These are phyloP conservation scores for Macaria liturata DNA, from an alignment of 2,888 invertebrate species.

Conservation along the genomic window DNA sequence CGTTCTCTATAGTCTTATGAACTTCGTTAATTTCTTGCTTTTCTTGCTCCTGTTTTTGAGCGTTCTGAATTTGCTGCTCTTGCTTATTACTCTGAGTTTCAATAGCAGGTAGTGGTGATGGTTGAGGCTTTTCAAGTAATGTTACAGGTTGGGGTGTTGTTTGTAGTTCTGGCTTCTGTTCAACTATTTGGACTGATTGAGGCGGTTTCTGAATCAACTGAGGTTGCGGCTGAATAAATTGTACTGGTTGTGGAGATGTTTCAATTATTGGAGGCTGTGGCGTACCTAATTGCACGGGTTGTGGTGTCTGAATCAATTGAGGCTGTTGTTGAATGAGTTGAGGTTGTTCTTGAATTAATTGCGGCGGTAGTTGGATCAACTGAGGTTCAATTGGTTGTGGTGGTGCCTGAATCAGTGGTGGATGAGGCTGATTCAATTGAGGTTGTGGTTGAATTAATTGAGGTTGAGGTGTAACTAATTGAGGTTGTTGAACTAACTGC, in stretches of 20 bases:
- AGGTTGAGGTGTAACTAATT: constrained; percentile 5
- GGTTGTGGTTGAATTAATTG: constrained; percentile 11
- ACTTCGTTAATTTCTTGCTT: constrained; percentile 6
- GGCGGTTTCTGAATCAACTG: background rate
- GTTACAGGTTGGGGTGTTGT: too few species aligned
- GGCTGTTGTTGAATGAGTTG: constrained; percentile 2
- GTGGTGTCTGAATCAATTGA: background rate
- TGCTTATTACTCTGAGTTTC: constrained; percentile 6
- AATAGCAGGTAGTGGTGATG: constrained; percentile 7
- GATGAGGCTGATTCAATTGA: background rate
- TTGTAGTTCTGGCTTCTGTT: background rate
- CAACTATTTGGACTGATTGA: background rate
- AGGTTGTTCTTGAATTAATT: background rate
- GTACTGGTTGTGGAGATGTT: background rate
- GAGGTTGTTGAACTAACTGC: background rate
- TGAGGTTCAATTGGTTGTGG: background rate
- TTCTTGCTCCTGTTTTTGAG: constrained; percentile 17
- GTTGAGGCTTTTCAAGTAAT: background rate
- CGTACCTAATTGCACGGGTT: background rate
- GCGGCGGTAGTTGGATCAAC: background rate
- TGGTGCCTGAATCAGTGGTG: constrained; percentile 1
- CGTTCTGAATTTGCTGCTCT: constrained; percentile 7
- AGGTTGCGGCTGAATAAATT: background rate
- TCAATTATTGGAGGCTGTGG: background rate
- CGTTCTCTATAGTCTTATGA: constrained; percentile 5